phyloP scores from a whole-genome alignment of 2,113 vertebrate genomes.

The Porphyrio hochstetteri region DNA sequence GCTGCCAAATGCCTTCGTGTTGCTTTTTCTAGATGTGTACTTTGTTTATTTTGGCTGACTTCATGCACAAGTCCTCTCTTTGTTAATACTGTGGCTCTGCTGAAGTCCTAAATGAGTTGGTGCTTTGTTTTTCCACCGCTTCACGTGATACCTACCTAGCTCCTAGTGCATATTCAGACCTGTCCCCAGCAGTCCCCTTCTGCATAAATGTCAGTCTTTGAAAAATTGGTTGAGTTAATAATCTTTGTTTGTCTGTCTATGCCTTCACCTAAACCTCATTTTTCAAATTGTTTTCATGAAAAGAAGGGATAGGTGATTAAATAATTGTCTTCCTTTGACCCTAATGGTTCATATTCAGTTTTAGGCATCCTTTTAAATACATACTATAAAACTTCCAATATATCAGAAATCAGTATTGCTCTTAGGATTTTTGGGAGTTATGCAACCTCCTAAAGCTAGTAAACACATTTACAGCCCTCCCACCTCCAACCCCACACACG shows the following conservation, averaged over 20 bases:
- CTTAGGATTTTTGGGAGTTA: conserved; percentile 42
- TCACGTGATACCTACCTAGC: neutral
- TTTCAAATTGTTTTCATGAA: neutral
- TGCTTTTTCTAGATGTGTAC: neutral
- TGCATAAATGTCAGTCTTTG: neutral
- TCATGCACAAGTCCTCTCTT: neutral
- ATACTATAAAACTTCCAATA: neutral
- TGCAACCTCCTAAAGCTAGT: conserved; percentile 53
- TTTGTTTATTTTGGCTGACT: neutral
- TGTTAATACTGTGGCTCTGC: neutral
- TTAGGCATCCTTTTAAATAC: neutral
- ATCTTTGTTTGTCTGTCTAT: neutral
- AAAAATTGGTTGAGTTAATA: neutral
- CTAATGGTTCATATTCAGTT: neutral
- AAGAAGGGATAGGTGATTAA: neutral
- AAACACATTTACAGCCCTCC: neutral
- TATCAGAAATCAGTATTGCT: neutral
- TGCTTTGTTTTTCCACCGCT: neutral
- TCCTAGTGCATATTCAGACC: neutral
- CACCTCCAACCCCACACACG: too few relatives aligned
- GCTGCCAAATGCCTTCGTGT: neutral
- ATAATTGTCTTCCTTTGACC: neutral
- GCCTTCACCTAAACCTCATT: neutral
- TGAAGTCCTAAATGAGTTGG: neutral
- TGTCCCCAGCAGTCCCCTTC: neutral